Conservation (phyloP, 1,140 invertebrate species). For the Macrobrachium rosenbergii region DNA sequence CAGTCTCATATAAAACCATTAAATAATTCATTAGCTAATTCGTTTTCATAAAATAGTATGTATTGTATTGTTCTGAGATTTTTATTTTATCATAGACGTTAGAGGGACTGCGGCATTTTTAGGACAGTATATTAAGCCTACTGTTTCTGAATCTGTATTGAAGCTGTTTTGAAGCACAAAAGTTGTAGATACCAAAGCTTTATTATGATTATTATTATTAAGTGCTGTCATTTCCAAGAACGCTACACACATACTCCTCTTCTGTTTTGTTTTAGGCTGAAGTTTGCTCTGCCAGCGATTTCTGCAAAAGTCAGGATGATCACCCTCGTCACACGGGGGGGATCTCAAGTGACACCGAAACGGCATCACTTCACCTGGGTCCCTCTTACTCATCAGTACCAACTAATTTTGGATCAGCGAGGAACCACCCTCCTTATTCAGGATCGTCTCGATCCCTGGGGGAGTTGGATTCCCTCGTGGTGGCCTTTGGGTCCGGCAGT, state of each 20-base stretch:
- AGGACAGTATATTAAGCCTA: no score
- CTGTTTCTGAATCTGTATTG: no score
- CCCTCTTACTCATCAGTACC: neutral
- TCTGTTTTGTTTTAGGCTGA: slow-evolving; percentile 57
- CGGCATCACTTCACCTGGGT: no score
- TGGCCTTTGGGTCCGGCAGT: slow-evolving; percentile 21
- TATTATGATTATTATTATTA: slow-evolving; percentile 14
- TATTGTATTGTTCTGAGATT: no score
- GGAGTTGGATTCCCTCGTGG: slow-evolving; percentile 49
- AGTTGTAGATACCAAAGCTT: neutral
- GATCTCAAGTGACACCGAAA: neutral
- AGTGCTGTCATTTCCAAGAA: slow-evolving; percentile 17
- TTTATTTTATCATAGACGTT: no score
- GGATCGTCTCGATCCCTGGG: slow-evolving; percentile 1
- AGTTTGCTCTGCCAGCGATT: slow-evolving; percentile 36
- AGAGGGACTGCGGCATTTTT: no score
- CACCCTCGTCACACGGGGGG: slow-evolving; percentile 4
- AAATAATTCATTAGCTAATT: no score
- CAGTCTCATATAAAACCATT: no score
- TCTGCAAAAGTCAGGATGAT: slow-evolving; percentile 37
- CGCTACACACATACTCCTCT: slow-evolving; percentile 47
- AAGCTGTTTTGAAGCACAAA: neutral
- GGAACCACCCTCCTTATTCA: neutral
- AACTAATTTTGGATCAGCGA: neutral
- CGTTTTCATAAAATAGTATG: no score